Evolutionary conservation across 2,888 invertebrate genomes (phyloP), one percentile per base, ranked within the genome.

Genomic region (Apoderus coryli): DNA sequence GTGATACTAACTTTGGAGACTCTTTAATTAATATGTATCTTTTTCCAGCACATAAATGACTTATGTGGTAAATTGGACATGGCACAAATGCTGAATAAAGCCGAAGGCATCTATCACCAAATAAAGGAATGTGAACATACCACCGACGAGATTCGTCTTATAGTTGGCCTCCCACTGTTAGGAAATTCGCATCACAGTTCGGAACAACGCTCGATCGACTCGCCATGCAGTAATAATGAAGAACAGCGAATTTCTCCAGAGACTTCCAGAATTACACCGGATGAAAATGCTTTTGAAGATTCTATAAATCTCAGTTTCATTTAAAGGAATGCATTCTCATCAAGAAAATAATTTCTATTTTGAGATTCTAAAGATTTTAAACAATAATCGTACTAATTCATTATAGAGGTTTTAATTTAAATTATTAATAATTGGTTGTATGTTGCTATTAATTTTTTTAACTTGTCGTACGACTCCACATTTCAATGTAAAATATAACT

Each of bases 71-170:
- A 78, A 39, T 74, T 96, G 27, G 78, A 92, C 49, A 65, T 96
- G 5, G 76, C 81, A 35, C 68, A 73, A 41, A 79, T 81, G 27
- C 59, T 96, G 13, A 76, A 77, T 44, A 73, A 76, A 36, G 93
- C 95, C 0, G 95, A 96, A 59, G 85, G 84, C 5, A 90, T 96
- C 44, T 93, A 78, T 59, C 68, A 80, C 45, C 95, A 96, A 57
- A 65, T 96, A 2, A 71, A 75, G 42, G 67, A 71, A 9, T 70
- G 76, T 0, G 68, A 71, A 2, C 69, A 76, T 44, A 58, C 85
- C 31, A 75, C 77, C 0, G 76, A 81, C 51, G 67, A 72, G 37
- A 69, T 85, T 29, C 61, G 82, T 31, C 54, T 67, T 2, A 74
- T 84, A 36, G 67, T 88, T 26, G 85, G 84, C 0, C 58, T 80